These are phyloP conservation scores for Trachurus trachurus DNA, from an alignment of 2,797 vertebrate species.

Conservation along the genomic window DNA sequence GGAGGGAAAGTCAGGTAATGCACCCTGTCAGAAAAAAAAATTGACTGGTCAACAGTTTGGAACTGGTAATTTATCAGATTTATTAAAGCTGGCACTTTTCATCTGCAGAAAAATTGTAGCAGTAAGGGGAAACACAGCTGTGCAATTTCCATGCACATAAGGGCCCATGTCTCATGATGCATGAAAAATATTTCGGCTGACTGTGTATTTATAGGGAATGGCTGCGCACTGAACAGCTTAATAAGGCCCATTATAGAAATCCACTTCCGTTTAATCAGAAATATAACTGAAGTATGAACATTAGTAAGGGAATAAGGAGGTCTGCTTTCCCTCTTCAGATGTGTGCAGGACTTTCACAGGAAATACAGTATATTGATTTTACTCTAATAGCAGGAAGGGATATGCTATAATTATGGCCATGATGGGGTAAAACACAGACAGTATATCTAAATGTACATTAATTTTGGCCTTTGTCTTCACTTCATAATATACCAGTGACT, in stretches of 20 bases:
- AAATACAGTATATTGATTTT: conserved; percentile 14
- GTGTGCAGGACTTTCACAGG: conserved; percentile 17
- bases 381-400: conserved; percentile 16
- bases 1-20: conserved; percentile 48
- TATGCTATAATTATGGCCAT: conserved; percentile 37
- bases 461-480: conserved; percentile 1
- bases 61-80: conserved; percentile 75
- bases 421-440: conserved; percentile 11
- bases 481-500: not conserved
- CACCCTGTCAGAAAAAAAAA: conserved; percentile 51
- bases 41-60: conserved; percentile 74
- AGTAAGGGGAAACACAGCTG: conserved; percentile 74
- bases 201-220: conserved; percentile 47
- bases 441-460: conserved; percentile 7
- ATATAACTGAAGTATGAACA: conserved; percentile 14
- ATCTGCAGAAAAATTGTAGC: conserved; percentile 58
- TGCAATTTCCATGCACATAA: conserved; percentile 58
- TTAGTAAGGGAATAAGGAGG: conserved; percentile 10
- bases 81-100: conserved; percentile 71
- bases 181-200: conserved; percentile 69
- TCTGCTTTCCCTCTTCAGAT: conserved; percentile 16
- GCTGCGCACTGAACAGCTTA: conserved; percentile 32
- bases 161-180: conserved; percentile 62
- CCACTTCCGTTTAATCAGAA: conserved; percentile 23
- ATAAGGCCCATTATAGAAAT: conserved; percentile 40